Base-by-base conservation (phyloP, 53 echinoderm and acorn worm genomes). In the Astropecten irregularis region DNA sequence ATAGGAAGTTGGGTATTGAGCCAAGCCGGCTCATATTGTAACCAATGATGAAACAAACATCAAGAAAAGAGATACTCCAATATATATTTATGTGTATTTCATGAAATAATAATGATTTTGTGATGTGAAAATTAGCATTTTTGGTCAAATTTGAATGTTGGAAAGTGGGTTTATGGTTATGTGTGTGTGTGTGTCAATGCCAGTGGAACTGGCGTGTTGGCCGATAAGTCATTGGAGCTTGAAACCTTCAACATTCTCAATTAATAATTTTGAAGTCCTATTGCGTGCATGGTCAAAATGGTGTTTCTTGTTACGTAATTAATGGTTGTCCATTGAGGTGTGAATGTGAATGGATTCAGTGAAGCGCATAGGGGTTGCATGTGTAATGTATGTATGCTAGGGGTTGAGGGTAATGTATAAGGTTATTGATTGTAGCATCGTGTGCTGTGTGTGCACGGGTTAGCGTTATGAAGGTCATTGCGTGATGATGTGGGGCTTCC, bases 401-500 rank as follows among this genome's bases (percentile, higher is more conserved):
- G 71, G 74, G 37, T 25, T 76, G 58, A 82, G 82, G 32, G 36
- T 18, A 42, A 27, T 49, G 27, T 60, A 22, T 68, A 29, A 22
- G 51, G 56, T 39, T n/a, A n/a, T n/a, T n/a, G n/a, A n/a, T n/a
- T n/a, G n/a, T n/a, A n/a, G n/a, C n/a, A n/a, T n/a, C n/a, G 42
- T 81, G 62, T 27, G 40, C 13, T 46, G 82, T 82, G 81, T 77
- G 62, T 40, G 53, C 53, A 69, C 32, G 68, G 31, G 36, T 25
- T 16, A 66, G 39, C 40, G 33, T n/a, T 56, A 25, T 40, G 49
- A n/a, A 72, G 69, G 71, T 66, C 62, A 66, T 77, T 39, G 16
- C n/a, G 31, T 34, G 86, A 63, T 42, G 71, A 85, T 69, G 66
- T 68, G 36, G 54, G 52, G 71, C 40, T 38, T 31, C 23, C 40